Percentiles rank a stretch among this genome's conserved stretches.
Conservation (phyloP, 2,113 vertebrate genomes). For the Gambusia holbrooki region DNA sequence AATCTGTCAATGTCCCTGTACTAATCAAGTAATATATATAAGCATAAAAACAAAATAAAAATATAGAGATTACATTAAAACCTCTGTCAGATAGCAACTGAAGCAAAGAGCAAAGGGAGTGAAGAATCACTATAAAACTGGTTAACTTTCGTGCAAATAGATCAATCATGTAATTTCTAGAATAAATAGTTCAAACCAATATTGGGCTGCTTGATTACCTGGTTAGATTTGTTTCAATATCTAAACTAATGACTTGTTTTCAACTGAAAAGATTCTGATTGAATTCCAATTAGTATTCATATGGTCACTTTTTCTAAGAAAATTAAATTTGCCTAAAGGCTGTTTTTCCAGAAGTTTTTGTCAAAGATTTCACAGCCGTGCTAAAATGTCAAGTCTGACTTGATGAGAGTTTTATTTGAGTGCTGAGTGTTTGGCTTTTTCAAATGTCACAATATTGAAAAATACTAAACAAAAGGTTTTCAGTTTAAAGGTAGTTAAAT, state of each 20-base stretch:
- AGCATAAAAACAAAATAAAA: no score
- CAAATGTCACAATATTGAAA: constrained; percentile 38
- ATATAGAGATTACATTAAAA: background rate
- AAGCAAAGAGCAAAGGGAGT: background rate
- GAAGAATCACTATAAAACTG: background rate
- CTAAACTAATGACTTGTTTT: background rate
- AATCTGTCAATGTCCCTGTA: no score
- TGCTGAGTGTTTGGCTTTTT: constrained; percentile 23
- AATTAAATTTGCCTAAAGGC: constrained; percentile 51
- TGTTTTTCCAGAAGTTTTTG: constrained; percentile 34
- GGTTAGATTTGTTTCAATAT: background rate
- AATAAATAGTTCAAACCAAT: no score
- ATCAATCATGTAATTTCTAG: background rate
- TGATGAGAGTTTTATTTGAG: constrained; percentile 2
- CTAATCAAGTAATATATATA: no score
- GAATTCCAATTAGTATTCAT: no score
- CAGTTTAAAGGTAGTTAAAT: background rate
- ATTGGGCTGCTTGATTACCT: background rate
- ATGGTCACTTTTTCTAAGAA: constrained; percentile 25
- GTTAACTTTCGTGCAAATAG: background rate
- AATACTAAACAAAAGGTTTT: background rate
- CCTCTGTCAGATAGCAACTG: background rate
- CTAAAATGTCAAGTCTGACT: constrained; percentile 47
- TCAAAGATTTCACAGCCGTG: constrained; percentile 25
- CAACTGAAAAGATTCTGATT: constrained; percentile 7